Percentiles rank a stretch among this genome's conserved stretches.
Evolutionary conservation across 2,797 vertebrate species (phyloP).

Genomic region (Glossophaga mutica): DNA sequence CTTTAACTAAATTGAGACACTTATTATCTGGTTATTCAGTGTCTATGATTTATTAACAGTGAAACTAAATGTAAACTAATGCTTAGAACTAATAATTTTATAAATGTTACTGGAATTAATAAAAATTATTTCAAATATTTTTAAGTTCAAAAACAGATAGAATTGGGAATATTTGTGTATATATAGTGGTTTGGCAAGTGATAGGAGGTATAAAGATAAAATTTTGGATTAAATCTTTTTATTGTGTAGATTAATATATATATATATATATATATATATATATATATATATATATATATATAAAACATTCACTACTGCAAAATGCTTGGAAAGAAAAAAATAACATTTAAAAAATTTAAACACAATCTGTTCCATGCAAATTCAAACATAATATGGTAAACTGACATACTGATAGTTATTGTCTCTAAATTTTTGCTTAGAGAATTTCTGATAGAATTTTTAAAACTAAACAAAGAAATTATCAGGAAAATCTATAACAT

Average conservation of each 20-base stretch:
- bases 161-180: neutral
- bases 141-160: neutral
- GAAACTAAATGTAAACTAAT: neutral
- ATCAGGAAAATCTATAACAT: neutral
- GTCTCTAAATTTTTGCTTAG: neutral
- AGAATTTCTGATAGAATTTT: neutral
- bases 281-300: too few species aligned
- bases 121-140: neutral
- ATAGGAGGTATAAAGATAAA: neutral
- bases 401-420: neutral
- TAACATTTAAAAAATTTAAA: neutral
- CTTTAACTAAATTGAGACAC: neutral
- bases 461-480: constrained; percentile 13
- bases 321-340: neutral
- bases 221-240: neutral
- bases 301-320: neutral
- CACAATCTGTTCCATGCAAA: neutral
- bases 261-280: too few species aligned
- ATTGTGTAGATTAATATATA: neutral
- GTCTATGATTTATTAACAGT: neutral
- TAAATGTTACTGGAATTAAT: constrained; percentile 11
- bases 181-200: neutral
- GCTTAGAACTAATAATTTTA: neutral
- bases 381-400: neutral
- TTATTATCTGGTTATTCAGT: constrained; percentile 4